A percentile compares a stretch with the other conserved stretches of the same genome.
Evolutionary conservation across 2,888 invertebrate genomes (phyloP).

Genomic region (Amblyjoppa proteus): DNA sequence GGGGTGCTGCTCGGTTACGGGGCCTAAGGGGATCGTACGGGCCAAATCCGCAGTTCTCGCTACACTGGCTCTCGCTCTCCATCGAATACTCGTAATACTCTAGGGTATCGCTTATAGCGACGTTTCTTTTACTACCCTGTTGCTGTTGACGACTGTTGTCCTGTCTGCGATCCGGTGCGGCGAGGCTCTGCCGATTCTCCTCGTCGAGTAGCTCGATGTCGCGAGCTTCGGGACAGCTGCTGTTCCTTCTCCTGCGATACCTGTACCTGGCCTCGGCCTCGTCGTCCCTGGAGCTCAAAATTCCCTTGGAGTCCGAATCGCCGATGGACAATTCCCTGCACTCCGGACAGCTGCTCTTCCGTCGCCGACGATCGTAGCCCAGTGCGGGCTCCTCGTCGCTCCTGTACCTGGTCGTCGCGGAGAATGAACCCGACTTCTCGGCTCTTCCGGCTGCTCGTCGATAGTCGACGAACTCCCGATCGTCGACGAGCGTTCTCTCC

Average conservation of each 20-base stretch:
- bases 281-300: constrained; percentile 65
- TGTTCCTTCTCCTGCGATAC: constrained; percentile 78
- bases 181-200: constrained; percentile 73
- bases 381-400: constrained; percentile 12
- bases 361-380: constrained; percentile 72
- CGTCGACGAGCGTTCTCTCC: constrained; percentile 48
- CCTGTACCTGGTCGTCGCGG: constrained; percentile 53
- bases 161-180: constrained; percentile 50
- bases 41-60: constrained; percentile 85
- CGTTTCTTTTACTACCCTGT: constrained; percentile 84
- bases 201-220: constrained; percentile 80
- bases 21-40: constrained; percentile 84
- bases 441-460: constrained; percentile 14
- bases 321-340: constrained; percentile 58
- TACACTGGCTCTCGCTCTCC: constrained; percentile 85
- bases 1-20: constrained; percentile 85
- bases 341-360: constrained; percentile 83
- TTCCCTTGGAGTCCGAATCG: constrained; percentile 20
- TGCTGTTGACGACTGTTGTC: constrained; percentile 75
- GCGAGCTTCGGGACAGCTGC: constrained; percentile 78
- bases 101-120: constrained; percentile 84
- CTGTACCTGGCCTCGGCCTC: constrained; percentile 72
- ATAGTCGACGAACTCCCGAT: constrained; percentile 2
- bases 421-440: constrained; percentile 65
- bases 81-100: constrained; percentile 85